Conservation (phyloP, 2,888 invertebrate species). For the Automeris io region DNA sequence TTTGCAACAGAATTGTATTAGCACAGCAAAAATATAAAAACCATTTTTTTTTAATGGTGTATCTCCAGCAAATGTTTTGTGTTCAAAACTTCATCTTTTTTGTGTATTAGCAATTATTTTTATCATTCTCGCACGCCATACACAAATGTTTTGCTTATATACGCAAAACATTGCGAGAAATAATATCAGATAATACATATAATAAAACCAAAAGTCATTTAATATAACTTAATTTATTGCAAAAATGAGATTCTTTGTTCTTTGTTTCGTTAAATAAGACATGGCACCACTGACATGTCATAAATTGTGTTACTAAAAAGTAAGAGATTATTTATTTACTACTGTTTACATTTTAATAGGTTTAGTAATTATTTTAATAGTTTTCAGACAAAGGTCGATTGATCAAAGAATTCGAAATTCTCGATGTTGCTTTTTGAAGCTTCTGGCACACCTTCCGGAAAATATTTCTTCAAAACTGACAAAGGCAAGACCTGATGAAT, state of each 20-base stretch:
- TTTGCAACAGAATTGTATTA: too few species aligned
- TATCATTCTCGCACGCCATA: too few species aligned
- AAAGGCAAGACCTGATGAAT: conserved; percentile 52
- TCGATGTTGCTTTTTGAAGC: neutral
- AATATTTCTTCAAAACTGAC: conserved; percentile 40
- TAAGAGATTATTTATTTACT: neutral
- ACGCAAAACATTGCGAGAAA: too few species aligned
- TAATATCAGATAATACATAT: too few species aligned
- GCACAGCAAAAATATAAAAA: too few species aligned
- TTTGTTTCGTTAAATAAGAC: neutral
- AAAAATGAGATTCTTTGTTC: neutral
- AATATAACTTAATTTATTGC: neutral
- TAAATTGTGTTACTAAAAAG: neutral
- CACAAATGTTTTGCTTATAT: too few species aligned
- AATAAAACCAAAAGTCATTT: neutral
- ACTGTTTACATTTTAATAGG: neutral
- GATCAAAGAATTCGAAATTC: conserved; percentile 3
- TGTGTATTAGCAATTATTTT: too few species aligned
- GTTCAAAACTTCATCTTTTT: too few species aligned
- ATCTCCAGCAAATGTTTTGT: too few species aligned
- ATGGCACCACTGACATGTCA: conserved; percentile 1
- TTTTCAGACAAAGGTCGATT: neutral
- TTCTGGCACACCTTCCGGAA: conserved; percentile 25
- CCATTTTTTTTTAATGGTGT: too few species aligned
- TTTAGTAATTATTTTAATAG: neutral